These are phyloP conservation scores for Columba janthina DNA, from an alignment of 2,113 vertebrate genomes.

Conservation along the genomic window DNA sequence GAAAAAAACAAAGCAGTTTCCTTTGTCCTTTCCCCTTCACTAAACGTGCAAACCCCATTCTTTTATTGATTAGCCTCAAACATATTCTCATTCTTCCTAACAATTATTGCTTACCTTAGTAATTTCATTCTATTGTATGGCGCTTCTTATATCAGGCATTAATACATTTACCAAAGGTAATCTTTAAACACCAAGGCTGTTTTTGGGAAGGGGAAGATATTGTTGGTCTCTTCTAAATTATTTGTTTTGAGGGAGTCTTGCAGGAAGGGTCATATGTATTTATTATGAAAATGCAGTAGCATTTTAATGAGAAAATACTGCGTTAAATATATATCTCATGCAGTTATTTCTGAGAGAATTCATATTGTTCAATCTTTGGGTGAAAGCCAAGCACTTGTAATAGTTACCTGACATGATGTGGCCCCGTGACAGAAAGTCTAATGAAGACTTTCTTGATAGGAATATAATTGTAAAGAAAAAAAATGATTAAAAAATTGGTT, in stretches of 20 bases:
- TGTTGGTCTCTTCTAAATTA: not conserved
- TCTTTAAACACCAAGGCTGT: slow-evolving; percentile 1
- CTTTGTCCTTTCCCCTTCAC: not conserved
- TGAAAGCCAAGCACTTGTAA: slow-evolving; percentile 32
- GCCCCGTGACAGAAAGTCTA: slow-evolving; percentile 63
- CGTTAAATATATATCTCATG: not conserved
- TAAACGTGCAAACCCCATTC: not conserved
- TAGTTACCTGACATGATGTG: slow-evolving; percentile 54
- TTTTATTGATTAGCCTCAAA: not conserved
- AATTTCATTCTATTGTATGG: not conserved
- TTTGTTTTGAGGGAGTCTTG: slow-evolving; percentile 24
- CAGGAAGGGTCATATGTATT: slow-evolving; percentile 11
- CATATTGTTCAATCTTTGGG: slow-evolving; percentile 39
- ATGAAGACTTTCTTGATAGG: slow-evolving; percentile 74
- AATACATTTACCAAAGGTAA: slow-evolving; percentile 6
- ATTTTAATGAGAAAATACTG: slow-evolving; percentile 25
- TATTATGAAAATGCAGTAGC: slow-evolving; percentile 16
- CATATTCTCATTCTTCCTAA: not conserved
- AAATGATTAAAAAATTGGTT: slow-evolving; percentile 74
- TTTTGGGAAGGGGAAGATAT: not conserved
- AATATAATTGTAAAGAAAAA: slow-evolving; percentile 72
- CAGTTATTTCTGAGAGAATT: slow-evolving; percentile 52
- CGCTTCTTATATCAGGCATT: not conserved
- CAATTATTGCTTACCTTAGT: not conserved
- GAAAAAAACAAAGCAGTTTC: not conserved